Evolutionary conservation across 2,888 invertebrate genomes (phyloP).

Genomic region (Stramonita haemastoma): DNA sequence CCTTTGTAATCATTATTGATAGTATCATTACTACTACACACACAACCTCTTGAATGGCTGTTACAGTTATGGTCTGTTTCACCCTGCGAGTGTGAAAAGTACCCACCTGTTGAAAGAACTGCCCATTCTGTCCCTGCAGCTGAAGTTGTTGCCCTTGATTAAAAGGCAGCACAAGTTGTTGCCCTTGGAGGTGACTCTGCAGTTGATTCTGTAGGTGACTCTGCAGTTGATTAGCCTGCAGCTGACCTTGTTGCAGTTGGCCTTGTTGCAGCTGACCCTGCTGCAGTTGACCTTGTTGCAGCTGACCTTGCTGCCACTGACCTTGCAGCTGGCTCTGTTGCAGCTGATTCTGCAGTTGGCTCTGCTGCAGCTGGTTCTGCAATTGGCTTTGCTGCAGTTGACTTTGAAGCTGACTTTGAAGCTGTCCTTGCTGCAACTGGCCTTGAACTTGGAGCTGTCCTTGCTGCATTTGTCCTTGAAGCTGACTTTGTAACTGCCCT

Average conservation of each 20-base stretch:
- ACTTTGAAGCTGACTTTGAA: slow-evolving; percentile 35
- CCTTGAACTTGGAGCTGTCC: slow-evolving; percentile 42
- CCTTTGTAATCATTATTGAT: too few species aligned
- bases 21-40: too few species aligned
- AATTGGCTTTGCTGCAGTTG: slow-evolving; percentile 36
- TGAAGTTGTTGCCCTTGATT: slow-evolving; percentile 77
- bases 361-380: slow-evolving; percentile 80
- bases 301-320: slow-evolving; percentile 77
- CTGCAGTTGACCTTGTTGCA: slow-evolving; percentile 80
- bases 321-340: slow-evolving; percentile 48
- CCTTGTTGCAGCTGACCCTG: slow-evolving; percentile 42
- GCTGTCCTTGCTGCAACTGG: slow-evolving; percentile 41
- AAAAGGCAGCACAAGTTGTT: slow-evolving; percentile 38
- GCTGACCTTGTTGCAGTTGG: slow-evolving; percentile 43
- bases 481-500: slow-evolving; percentile 76
- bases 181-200: slow-evolving; percentile 75
- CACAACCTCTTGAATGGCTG: too few species aligned
- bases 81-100: neutral
- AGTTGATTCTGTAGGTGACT: slow-evolving; percentile 79
- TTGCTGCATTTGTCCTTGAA: slow-evolving; percentile 43
- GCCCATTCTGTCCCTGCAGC: slow-evolving; percentile 49
- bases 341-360: slow-evolving; percentile 57
- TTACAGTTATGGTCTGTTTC: too few species aligned
- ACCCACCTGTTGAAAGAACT: slow-evolving; percentile 47
- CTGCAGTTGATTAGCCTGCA: slow-evolving; percentile 35